phyloP scores from a whole-genome alignment of 2,113 vertebrate species.

The Cryptoleucopteryx plumbea region DNA sequence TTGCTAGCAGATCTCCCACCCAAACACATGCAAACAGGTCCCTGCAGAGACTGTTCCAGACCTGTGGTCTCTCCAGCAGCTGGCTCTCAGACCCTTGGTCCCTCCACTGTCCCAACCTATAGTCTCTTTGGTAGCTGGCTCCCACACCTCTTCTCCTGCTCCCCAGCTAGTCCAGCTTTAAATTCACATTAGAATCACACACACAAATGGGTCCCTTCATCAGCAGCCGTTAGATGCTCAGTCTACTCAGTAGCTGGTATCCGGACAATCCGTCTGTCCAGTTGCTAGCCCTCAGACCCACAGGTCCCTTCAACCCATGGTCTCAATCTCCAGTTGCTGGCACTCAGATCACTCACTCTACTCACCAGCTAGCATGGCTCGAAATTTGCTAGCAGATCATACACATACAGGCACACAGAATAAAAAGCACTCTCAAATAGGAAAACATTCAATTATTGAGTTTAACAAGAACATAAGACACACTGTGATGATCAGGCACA shows the following conservation, averaged over 20 bases:
- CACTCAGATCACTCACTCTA: background rate
- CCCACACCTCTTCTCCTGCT: background rate
- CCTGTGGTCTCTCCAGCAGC: background rate
- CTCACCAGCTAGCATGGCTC: background rate
- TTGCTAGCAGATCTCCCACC: background rate
- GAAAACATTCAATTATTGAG: background rate
- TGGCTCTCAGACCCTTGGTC: background rate
- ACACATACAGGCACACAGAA: background rate
- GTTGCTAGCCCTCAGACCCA: background rate
- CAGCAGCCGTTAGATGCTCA: background rate
- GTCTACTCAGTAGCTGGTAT: background rate
- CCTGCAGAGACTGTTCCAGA: background rate
- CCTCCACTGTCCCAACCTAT: background rate
- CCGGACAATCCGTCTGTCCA: background rate
- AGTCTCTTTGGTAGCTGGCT: background rate
- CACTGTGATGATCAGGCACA: background rate
- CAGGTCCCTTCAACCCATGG: accelerated
- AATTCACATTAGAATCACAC: background rate
- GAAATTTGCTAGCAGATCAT: background rate
- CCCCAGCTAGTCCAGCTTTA: background rate
- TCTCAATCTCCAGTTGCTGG: background rate
- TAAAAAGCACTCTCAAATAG: background rate
- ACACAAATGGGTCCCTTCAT: background rate
- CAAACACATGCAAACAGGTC: background rate
- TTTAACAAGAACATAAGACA: background rate